A percentile compares a stretch with the other conserved stretches of the same genome.
Evolutionary conservation across 2,113 vertebrate genomes (phyloP).

Genomic region (Pelecanoides urinatrix): DNA sequence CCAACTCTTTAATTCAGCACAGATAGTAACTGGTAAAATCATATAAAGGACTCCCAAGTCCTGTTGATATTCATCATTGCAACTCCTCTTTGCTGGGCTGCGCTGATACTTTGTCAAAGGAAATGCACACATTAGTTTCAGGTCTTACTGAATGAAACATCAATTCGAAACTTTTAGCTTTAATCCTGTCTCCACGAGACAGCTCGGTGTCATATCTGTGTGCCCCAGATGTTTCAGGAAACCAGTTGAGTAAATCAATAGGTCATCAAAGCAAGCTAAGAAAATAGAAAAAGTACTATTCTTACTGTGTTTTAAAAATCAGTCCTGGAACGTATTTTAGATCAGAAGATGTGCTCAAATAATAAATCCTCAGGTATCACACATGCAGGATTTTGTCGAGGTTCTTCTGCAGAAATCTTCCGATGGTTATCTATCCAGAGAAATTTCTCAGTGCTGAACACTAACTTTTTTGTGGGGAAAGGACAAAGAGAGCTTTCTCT

Average conservation of each 20-base stretch:
- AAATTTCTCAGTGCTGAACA: not conserved
- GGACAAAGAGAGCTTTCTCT: not conserved
- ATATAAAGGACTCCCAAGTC: not conserved
- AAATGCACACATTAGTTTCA: not conserved
- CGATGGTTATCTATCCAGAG: not conserved
- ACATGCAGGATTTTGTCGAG: not conserved
- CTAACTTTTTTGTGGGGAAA: not conserved
- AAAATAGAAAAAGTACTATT: conserved; percentile 3
- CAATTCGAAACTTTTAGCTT: conserved; percentile 11
- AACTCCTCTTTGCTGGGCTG: not conserved
- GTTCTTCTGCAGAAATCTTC: not conserved
- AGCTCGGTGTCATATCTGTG: conserved; percentile 1
- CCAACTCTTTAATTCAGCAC: not conserved
- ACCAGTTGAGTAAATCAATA: conserved; percentile 21
- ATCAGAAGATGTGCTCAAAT: not conserved
- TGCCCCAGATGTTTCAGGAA: conserved; percentile 16
- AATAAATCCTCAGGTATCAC: not conserved
- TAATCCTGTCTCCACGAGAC: conserved; percentile 32
- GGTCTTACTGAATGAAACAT: conserved; percentile 20
- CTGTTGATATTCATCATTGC: not conserved
- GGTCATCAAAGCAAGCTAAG: conserved; percentile 16
- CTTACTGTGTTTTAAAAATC: not conserved
- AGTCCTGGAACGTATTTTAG: not conserved
- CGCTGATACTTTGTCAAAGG: not conserved
- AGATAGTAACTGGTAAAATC: not conserved